phyloP scores from a whole-genome alignment of 1,140 invertebrate genomes.

The Steinernema feltiae region DNA sequence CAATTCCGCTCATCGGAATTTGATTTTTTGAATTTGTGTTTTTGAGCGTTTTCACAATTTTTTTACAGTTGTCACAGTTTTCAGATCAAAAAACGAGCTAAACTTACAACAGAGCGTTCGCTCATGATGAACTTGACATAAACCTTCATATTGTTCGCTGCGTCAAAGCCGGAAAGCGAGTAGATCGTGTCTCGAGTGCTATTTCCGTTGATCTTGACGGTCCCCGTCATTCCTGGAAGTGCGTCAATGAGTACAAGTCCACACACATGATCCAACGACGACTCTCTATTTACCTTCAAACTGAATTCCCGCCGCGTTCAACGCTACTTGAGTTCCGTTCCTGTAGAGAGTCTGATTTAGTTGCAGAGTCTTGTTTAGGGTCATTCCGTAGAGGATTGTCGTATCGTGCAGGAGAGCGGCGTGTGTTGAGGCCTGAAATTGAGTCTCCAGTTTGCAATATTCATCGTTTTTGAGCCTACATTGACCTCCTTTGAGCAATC shows the following conservation, averaged over 20 bases:
- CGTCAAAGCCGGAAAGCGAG: neutral
- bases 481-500: neutral
- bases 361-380: neutral
- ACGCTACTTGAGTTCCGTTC: conserved; percentile 5
- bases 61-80: no score
- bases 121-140: neutral
- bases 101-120: neutral
- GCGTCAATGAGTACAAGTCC: no score
- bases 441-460: neutral
- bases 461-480: neutral
- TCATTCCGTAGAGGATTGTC: neutral
- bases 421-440: neutral
- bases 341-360: neutral
- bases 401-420: neutral
- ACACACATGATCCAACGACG: no score
- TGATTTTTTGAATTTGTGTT: no score
- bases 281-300: neutral
- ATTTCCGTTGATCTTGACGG: neutral
- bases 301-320: neutral
- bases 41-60: no score
- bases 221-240: conserved; percentile 2
- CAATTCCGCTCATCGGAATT: no score
- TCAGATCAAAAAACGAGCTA: neutral
- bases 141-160: neutral
- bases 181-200: neutral